Evolutionary conservation across 1,140 invertebrate genomes (phyloP).

Genomic region (Heliothis subflexa): DNA sequence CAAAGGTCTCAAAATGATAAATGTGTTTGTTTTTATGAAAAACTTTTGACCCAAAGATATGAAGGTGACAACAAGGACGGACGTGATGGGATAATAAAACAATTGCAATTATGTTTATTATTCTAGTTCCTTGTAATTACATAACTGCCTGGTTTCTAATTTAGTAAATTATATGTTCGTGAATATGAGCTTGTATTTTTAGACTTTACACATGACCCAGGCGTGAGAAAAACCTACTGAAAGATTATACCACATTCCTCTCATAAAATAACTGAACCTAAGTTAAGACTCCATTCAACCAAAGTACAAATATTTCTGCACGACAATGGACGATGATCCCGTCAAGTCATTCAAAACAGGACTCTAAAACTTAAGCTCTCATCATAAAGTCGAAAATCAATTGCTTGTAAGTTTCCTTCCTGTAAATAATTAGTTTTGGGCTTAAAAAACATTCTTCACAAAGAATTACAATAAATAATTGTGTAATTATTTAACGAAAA

Average conservation of each 20-base stretch:
- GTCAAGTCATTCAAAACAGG: not conserved
- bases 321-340: not conserved
- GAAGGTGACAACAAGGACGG: conserved; percentile 4
- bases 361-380: not conserved
- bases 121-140: too few species aligned
- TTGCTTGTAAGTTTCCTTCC: not conserved
- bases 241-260: too few species aligned
- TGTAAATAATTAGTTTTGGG: not conserved
- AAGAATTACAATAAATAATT: conserved; percentile 22
- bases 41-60: not conserved
- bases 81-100: not conserved
- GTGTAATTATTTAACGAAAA: conserved; percentile 25
- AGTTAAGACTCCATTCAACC: not conserved
- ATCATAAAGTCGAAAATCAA: not conserved
- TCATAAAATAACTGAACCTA: too few species aligned
- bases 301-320: not conserved
- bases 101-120: conserved; percentile 1
- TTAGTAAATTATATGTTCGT: not conserved
- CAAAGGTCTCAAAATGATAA: not conserved
- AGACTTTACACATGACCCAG: too few species aligned
- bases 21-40: not conserved
- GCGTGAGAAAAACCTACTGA: too few species aligned
- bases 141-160: not conserved
- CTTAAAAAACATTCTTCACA: not conserved
- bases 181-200: not conserved